These are phyloP conservation scores for Caenorhabditis wallacei DNA, from an alignment of 2,888 invertebrate species.

Conservation along the genomic window DNA sequence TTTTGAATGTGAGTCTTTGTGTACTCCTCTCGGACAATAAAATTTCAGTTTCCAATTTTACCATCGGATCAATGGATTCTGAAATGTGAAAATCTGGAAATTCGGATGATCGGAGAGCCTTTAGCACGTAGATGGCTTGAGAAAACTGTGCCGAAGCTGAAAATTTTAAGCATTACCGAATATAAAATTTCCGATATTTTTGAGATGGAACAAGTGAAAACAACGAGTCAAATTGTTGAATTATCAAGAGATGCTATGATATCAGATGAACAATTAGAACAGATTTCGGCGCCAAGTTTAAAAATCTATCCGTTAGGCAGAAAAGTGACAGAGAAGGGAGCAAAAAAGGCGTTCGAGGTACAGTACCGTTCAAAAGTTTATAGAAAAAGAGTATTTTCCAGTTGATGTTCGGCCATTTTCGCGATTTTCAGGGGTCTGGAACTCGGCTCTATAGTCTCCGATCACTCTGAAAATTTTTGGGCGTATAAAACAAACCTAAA, in stretches of 20 bases:
- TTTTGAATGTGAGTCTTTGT: constrained; percentile 30
- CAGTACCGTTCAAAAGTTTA: too few relatives aligned
- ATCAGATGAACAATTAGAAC: constrained; percentile 22
- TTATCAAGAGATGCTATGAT: constrained; percentile 13
- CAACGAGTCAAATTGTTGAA: neutral
- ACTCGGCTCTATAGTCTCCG: too few relatives aligned
- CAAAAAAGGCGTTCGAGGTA: constrained; percentile 17
- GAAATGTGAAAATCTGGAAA: constrained; percentile 11
- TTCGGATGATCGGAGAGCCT: constrained; percentile 17
- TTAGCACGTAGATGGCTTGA: constrained; percentile 5
- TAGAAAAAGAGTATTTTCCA: too few relatives aligned
- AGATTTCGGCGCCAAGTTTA: constrained; percentile 3
- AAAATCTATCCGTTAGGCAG: neutral
- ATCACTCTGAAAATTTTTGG: too few relatives aligned
- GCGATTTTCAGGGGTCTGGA: too few relatives aligned
- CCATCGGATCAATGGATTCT: constrained; percentile 5
- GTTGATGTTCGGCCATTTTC: too few relatives aligned
- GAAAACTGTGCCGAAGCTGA: constrained; percentile 22
- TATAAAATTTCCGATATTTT: constrained; percentile 9
- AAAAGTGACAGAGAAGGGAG: constrained; percentile 15
- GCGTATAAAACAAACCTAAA: too few relatives aligned
- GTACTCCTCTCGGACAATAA: too few relatives aligned
- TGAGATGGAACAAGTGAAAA: constrained; percentile 1
- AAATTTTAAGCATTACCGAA: neutral
- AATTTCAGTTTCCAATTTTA: neutral